Evolutionary conservation across 2,888 invertebrate species (phyloP), one percentile per base, ranked within the genome.

Genomic region (Cantharis flavilabris): DNA sequence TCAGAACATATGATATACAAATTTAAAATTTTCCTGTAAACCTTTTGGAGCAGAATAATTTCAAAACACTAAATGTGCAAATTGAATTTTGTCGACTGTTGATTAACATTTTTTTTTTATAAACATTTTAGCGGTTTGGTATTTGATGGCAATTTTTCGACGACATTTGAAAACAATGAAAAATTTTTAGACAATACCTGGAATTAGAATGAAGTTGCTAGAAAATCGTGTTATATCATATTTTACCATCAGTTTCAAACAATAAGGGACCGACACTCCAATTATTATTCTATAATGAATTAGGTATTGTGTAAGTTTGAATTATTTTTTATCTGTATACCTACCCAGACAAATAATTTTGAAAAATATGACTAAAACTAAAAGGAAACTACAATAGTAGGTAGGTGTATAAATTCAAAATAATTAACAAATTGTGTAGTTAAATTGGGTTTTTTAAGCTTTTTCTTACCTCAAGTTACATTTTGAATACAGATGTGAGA

Each of bases 191-290:
- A 30, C 33, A 16, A 28, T 26, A 18, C n/a, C 70, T 28, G 16
- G 28, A 70, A 28, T 75, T 69, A 65, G 7, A 23, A 28, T 28
- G 72, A 65, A 75, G 75, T 69, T 71, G 23, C 67, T 80, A 80
- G 78, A 80, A 82, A 81, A 83, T 83, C 86, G 86, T 86, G 86
- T 83, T 85, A 82, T 85, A 86, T 86, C 86, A 75, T 83, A 80
- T 70, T 81, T 76, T 78, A 80, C 82, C 83, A 86, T 86, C 86
- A 84, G 81, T 84, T 82, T 83, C 82, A 85, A 67, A 84, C 85
- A 84, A 84, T 83, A 83, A 81, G n/a, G 82, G 80, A 80, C 78
- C 81, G 83, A 81, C 84, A 83, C 84, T 85, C 81, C 84, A 85
- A 84, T 85, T 84, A 84, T 83, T 84, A 84, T 83, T 84, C 81